Conservation (phyloP, 2,888 invertebrate genomes). For the Oligia strigilis region DNA sequence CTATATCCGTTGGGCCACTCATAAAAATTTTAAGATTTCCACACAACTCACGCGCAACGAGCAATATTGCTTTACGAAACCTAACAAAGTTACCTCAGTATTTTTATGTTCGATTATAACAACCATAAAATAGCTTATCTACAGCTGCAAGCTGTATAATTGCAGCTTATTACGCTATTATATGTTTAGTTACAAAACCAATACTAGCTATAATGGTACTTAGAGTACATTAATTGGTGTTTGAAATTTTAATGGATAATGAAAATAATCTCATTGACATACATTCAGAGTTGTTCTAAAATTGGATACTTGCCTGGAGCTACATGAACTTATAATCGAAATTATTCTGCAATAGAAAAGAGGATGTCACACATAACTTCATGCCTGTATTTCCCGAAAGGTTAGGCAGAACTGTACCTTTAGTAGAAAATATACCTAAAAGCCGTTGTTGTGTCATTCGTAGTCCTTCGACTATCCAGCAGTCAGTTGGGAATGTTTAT, state of each 20-base stretch:
- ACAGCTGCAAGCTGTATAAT: slow-evolving; percentile 33
- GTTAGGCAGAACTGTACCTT: not conserved
- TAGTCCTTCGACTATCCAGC: not conserved
- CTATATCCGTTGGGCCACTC: too few species aligned
- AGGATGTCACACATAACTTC: not conserved
- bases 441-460: not conserved
- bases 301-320: not conserved
- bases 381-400: too few species aligned
- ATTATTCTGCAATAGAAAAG: not conserved
- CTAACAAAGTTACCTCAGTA: slow-evolving; percentile 15
- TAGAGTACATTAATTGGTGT: slow-evolving; percentile 27
- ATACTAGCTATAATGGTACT: slow-evolving; percentile 22
- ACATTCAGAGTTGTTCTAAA: slow-evolving; percentile 14
- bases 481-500: not conserved
- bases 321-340: not conserved
- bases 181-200: slow-evolving; percentile 47
- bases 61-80: slow-evolving; percentile 42
- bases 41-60: slow-evolving; percentile 17
- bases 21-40: slow-evolving; percentile 21
- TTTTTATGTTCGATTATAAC: slow-evolving; percentile 43
- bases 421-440: not conserved
- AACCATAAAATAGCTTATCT: slow-evolving; percentile 25
- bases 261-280: slow-evolving; percentile 45
- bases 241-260: slow-evolving; percentile 6
- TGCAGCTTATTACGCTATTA: slow-evolving; percentile 14